These are phyloP conservation scores for Homarus gammarus DNA, from an alignment of 2,888 invertebrate genomes.

Conservation along the genomic window DNA sequence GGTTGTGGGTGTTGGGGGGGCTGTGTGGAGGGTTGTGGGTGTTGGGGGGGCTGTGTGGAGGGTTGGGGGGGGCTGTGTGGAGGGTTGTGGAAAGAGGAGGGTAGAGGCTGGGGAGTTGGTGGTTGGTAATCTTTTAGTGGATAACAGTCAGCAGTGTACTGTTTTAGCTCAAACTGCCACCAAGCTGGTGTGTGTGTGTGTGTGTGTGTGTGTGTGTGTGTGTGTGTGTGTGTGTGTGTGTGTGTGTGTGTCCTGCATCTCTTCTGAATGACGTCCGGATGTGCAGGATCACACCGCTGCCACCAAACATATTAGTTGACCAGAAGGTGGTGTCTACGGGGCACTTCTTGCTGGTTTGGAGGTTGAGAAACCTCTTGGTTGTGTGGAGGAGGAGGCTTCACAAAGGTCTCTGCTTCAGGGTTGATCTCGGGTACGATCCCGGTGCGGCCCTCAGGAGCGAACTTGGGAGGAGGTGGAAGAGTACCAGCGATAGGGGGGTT, in stretches of 20 bases:
- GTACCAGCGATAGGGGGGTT: constrained; percentile 26
- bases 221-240: no score
- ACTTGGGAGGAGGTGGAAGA: constrained; percentile 12
- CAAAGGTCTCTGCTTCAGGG: constrained; percentile 65
- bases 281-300: no score
- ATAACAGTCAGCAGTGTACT: no score
- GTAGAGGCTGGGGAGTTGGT: not conserved
- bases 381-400: constrained; percentile 1
- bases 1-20: not conserved
- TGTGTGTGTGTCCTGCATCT: no score
- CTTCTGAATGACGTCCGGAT: no score
- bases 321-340: constrained; percentile 30
- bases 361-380: constrained; percentile 13
- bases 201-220: no score
- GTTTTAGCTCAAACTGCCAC: no score
- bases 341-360: not conserved
- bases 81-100: not conserved
- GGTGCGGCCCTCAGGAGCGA: constrained; percentile 58
- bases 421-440: constrained; percentile 59
- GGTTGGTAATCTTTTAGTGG: no score
- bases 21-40: not conserved
- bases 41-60: not conserved
- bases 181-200: no score
- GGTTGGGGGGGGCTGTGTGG: not conserved
- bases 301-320: constrained; percentile 50